These are phyloP conservation scores for Chironomus riparius DNA, from an alignment of 2,888 invertebrate species.

Conservation along the genomic window DNA sequence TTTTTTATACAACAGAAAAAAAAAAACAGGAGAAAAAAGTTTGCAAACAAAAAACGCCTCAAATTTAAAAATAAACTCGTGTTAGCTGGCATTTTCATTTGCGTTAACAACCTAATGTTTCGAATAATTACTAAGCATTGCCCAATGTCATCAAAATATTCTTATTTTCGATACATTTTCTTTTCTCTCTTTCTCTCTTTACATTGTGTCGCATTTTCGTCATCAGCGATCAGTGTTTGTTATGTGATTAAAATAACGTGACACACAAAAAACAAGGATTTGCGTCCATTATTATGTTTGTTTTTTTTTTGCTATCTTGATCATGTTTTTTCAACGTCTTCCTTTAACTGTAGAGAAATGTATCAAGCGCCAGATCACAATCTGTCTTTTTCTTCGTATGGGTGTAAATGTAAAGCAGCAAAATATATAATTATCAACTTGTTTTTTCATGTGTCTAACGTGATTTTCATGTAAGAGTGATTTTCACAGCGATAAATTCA, in stretches of 20 bases:
- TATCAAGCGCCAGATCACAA: background rate
- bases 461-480: no score
- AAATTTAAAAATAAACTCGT: background rate
- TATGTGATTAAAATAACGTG: slow-evolving; percentile 8
- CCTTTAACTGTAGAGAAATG: background rate
- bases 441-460: no score
- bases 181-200: background rate
- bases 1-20: background rate
- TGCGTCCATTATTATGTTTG: slow-evolving; percentile 12
- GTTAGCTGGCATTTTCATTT: background rate
- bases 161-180: background rate
- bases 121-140: background rate
- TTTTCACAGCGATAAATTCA: background rate
- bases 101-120: background rate
- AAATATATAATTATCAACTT: no score
- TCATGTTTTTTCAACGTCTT: slow-evolving; percentile 15
- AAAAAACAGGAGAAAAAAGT: background rate
- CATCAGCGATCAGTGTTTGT: background rate
- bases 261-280: slow-evolving; percentile 24
- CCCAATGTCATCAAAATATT: background rate
- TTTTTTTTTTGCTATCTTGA: background rate
- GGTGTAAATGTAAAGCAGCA: background rate
- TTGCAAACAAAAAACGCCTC: background rate
- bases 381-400: background rate
- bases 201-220: slow-evolving; percentile 1